Base-by-base conservation (phyloP, 2,888 invertebrate genomes). In the Erebia epiphron region DNA sequence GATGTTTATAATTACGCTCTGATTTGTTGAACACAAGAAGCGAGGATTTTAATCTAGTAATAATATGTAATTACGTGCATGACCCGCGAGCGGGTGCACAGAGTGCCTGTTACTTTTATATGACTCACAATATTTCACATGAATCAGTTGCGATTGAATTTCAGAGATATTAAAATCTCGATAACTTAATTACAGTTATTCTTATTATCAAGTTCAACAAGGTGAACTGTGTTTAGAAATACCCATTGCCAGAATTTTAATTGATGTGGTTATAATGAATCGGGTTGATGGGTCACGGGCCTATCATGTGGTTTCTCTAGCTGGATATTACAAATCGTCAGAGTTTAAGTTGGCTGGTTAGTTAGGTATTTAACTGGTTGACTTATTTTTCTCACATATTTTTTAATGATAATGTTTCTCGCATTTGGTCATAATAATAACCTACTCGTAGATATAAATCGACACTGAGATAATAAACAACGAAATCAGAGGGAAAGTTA, bases 261-360 rank as follows among this genome's bases (percentile, higher is more conserved):
- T 91, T 91, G 78, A 86, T 86, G 86, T 86, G 86, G 86, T 86
- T 87, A 89, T 89, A 87, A 85, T 85, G 86, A 85, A 86, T 83
- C 86, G 86, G 82, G 83, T 84, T 80, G 83, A 81, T 78, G 82
- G 91, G 91, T 91, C 91, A 91, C 80, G 89, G 89, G 80, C 87
- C 80, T 79, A 80, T 82, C 87, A 88, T 91, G 90, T 90, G 83
- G 16, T 43, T 80, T 84, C 80, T 78, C 79, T 82, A 46, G 11
- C 46, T 46, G 61, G 70, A 62, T 49, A 43, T 57, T 60, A 58
- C 68, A 70, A 75, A 69, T 35, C 61, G 69, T 65, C 61, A 56
- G 62, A 64, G 54, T 60, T 26, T 35, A 2, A 60, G 60, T 60
- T 35, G 4, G n/a, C 35, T 58, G 58, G 16, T 46, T 46, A 3